Evolutionary conservation across 2,113 vertebrate genomes (phyloP).

Genomic region (Lampris incognitus): DNA sequence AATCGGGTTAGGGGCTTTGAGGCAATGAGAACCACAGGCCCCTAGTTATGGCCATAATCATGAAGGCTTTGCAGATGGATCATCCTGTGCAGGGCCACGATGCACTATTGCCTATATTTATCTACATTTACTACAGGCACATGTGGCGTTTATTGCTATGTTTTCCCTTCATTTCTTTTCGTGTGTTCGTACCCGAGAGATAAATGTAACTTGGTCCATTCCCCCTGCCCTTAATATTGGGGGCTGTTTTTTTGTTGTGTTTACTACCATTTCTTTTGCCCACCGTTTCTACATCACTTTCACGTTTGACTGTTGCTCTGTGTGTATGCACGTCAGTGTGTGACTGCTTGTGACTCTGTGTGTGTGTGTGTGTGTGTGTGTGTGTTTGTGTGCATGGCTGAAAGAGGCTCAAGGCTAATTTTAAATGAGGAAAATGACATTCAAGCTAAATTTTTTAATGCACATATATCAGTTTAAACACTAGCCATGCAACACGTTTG

Average conservation of each 20-base stretch:
- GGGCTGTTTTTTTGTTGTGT: too few species aligned
- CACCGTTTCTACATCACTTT: conserved; percentile 9
- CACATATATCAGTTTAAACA: background rate
- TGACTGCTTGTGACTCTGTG: background rate
- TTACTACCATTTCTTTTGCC: background rate
- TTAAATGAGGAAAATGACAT: conserved; percentile 11
- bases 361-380: background rate
- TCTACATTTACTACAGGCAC: conserved; percentile 49
- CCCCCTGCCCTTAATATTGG: background rate
- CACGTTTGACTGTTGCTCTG: conserved; percentile 8
- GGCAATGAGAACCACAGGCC: conserved; percentile 65
- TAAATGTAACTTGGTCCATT: conserved; percentile 32
- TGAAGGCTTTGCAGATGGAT: conserved; percentile 46
- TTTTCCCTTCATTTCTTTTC: background rate
- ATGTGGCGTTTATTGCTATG: conserved; percentile 33
- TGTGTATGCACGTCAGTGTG: background rate
- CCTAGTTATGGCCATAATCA: conserved; percentile 52
- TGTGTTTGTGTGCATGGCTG: conserved; percentile 15
- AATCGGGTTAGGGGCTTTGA: conserved; percentile 40
- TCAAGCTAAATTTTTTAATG: background rate
- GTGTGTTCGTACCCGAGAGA: conserved; percentile 15
- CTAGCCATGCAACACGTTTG: background rate
- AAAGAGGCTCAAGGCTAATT: conserved; percentile 26
- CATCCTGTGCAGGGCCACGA: conserved; percentile 41
- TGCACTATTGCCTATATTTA: conserved; percentile 31